These are phyloP conservation scores for Horisme vitalbata DNA, from an alignment of 2,888 invertebrate species.

Conservation along the genomic window DNA sequence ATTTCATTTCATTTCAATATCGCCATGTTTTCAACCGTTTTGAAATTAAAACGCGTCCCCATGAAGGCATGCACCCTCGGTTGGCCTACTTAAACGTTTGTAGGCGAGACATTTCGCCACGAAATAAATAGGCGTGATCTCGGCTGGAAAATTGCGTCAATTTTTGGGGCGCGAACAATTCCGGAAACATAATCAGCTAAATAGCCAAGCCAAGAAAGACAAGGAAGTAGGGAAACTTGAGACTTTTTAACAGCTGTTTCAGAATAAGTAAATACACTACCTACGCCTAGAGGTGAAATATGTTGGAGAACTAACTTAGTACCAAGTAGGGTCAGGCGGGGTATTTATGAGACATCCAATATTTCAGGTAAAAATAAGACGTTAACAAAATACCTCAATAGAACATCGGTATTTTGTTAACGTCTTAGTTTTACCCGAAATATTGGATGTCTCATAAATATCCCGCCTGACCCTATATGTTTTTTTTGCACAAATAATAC, in stretches of 20 bases:
- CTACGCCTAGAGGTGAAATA: too few species aligned
- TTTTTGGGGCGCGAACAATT: conserved; percentile 58
- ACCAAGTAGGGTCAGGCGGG: too few species aligned
- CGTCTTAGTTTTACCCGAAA: too few species aligned
- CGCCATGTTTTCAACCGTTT: conserved; percentile 43
- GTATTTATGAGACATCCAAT: too few species aligned
- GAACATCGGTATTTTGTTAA: too few species aligned
- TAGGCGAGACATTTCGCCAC: conserved; percentile 61
- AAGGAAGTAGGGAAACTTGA: conserved; percentile 45
- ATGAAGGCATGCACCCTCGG: conserved; percentile 46
- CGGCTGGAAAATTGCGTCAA: conserved; percentile 74
- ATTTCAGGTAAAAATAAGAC: too few species aligned
- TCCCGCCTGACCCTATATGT: too few species aligned
- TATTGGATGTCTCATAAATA: too few species aligned
- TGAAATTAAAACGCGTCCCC: conserved; percentile 56
- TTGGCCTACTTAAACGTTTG: conserved; percentile 60
- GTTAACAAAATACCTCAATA: too few species aligned
- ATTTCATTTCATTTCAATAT: conserved; percentile 40
- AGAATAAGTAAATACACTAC: too few species aligned
- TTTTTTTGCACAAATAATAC: neutral
- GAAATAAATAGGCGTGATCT: conserved; percentile 69
- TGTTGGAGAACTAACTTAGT: neutral
- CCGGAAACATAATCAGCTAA: conserved; percentile 59
- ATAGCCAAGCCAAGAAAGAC: conserved; percentile 45
- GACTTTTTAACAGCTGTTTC: conserved; percentile 25